phyloP scores from a whole-genome alignment of 2,888 invertebrate genomes.

The Apodemia duryi region DNA sequence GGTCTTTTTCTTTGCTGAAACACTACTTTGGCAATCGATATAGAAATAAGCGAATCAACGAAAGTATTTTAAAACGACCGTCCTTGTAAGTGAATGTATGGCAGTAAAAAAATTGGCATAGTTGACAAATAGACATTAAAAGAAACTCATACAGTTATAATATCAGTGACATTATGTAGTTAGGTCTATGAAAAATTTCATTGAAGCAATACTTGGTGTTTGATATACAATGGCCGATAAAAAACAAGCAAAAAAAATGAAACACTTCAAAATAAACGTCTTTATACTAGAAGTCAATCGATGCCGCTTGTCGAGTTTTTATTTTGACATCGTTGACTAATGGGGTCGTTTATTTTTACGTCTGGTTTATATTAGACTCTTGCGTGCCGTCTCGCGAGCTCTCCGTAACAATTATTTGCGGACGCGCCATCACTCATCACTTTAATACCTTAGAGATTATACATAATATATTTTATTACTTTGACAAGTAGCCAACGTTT shows the following conservation, averaged over 20 bases:
- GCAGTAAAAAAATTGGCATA: neutral
- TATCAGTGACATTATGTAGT: neutral
- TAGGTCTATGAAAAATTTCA: neutral
- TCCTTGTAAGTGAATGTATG: neutral
- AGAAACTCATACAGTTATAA: neutral
- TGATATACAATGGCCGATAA: neutral
- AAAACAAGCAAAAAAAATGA: neutral
- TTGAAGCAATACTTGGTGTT: neutral
- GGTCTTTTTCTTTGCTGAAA: neutral
- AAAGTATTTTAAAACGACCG: neutral
- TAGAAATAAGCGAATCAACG: neutral
- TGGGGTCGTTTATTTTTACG: constrained; percentile 75
- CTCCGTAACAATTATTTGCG: constrained; percentile 66
- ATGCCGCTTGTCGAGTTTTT: constrained; percentile 41
- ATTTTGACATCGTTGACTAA: constrained; percentile 76
- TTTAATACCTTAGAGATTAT: constrained; percentile 66
- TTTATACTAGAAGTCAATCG: constrained; percentile 22
- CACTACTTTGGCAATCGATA: neutral
- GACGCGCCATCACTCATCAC: constrained; percentile 72
- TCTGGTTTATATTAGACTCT: constrained; percentile 66
- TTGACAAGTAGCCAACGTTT: constrained; percentile 59
- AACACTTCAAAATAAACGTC: constrained; percentile 21
- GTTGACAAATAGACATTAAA: neutral
- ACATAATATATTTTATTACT: constrained; percentile 52
- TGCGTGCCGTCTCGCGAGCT: constrained; percentile 58